Evolutionary conservation across 2,888 invertebrate species (phyloP), one percentile per base, ranked within the genome.

Genomic region (Limnephilus lunatus): DNA sequence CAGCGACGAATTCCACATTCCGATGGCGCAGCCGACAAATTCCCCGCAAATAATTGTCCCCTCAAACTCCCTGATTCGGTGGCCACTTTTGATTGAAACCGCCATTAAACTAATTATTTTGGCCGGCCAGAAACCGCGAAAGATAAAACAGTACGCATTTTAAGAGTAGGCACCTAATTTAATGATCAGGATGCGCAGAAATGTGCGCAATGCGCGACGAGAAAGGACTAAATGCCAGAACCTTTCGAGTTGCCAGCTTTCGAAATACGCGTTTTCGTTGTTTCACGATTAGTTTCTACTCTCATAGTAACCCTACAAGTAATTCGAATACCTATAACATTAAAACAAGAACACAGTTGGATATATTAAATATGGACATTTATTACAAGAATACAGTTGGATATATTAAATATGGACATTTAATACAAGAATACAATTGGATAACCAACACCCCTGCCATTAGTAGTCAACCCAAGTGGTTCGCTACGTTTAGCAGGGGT

Each of bases 91-190:
- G 35, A 35, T 35, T 83, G 83, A 83, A 83, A 83, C 83, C 83
- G 83, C 83, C 32, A 83, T 83, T 83, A 83, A 83, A 83, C 35
- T 83, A 83, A 83, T 83, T 83, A 83, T 83, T 83, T 32, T 11
- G 32, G 83, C 35, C 35, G 19, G 35, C 32, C 83, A 35, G 35
- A 11, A 83, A 83, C 83, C 82, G 82, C 82, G 82, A 83, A 14
- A 31, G 82, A 68, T 68, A 68, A 68, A 68, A 32, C 82, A 32
- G 82, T 32, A 14, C 82, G 82, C 82, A 83, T 31, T 83, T 25
- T 31, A 83, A 35, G 32, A 83, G 82, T 35, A 32, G 83, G 83
- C 25, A 83, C 83, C 83, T 32, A 39, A 68, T 68, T 68, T 83
- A 83, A 83, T 83, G 83, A 32, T 35, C 83, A 25, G 25, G 83